Evolutionary conservation across 2,113 vertebrate species (phyloP).

Genomic region (Piaya cayana): DNA sequence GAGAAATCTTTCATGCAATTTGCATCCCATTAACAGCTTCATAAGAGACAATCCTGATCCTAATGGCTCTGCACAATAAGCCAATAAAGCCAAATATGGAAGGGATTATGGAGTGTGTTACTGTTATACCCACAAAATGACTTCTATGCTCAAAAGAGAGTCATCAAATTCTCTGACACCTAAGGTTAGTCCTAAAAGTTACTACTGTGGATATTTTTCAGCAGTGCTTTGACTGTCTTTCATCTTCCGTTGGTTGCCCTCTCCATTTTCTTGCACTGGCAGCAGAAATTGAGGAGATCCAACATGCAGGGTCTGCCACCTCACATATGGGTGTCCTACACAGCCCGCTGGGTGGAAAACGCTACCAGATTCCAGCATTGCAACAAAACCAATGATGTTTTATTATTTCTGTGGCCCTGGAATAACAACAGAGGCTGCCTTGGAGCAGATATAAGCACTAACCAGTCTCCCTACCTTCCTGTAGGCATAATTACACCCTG

Average conservation of each 20-base stretch:
- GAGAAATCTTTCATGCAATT: slow-evolving; percentile 9
- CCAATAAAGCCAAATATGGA: slow-evolving; percentile 21
- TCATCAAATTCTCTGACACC: neutral
- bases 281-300: neutral
- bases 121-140: neutral
- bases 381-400: neutral
- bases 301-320: neutral
- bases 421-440: neutral
- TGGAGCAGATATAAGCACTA: neutral
- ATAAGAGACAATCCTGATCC: neutral
- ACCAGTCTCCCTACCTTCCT: neutral
- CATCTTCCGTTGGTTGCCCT: neutral
- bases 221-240: neutral
- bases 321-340: neutral
- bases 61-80: slow-evolving; percentile 24
- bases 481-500: neutral
- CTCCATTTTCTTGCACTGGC: neutral
- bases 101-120: neutral
- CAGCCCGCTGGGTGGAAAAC: neutral
- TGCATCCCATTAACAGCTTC: slow-evolving; percentile 21
- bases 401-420: neutral
- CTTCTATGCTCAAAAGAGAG: neutral
- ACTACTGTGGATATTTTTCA: neutral
- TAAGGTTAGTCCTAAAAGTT: slow-evolving; percentile 23
- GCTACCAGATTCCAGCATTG: neutral